These are phyloP conservation scores for Tenebrio molitor DNA, from an alignment of 1,140 invertebrate species.

Conservation along the genomic window DNA sequence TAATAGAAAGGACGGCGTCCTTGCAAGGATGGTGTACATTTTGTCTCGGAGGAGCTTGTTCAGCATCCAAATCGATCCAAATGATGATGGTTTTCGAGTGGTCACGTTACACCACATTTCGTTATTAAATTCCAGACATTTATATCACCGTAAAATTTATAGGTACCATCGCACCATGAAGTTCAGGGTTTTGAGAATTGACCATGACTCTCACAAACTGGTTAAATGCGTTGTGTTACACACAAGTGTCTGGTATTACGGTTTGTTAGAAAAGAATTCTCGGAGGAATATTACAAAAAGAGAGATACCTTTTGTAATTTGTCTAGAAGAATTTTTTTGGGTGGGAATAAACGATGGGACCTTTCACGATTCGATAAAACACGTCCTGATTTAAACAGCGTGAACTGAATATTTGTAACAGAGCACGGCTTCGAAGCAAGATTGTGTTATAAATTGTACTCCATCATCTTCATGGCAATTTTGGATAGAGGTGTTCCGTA, in stretches of 20 bases:
- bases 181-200: conserved; percentile 20
- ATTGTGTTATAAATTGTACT: no score
- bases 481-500: neutral
- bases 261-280: neutral
- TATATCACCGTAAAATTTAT: conserved; percentile 22
- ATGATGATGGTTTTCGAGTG: neutral
- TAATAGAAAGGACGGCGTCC: conserved; percentile 7
- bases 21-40: conserved; percentile 26
- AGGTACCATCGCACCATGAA: conserved; percentile 18
- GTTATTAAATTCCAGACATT: conserved; percentile 25
- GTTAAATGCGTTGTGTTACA: conserved; percentile 15
- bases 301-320: neutral
- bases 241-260: neutral
- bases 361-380: conserved; percentile 33
- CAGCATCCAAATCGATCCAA: neutral
- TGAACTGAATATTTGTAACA: neutral
- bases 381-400: conserved; percentile 28
- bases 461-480: no score
- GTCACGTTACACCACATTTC: conserved; percentile 17
- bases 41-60: neutral
- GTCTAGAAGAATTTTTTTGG: conserved; percentile 3
- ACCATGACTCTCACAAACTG: conserved; percentile 29
- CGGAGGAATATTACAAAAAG: neutral
- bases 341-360: conserved; percentile 13
- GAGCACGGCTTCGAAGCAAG: no score